Evolutionary conservation across 2,797 vertebrate species (phyloP), one percentile per base, ranked within the genome.

Genomic region (Amphiprion clarkii): DNA sequence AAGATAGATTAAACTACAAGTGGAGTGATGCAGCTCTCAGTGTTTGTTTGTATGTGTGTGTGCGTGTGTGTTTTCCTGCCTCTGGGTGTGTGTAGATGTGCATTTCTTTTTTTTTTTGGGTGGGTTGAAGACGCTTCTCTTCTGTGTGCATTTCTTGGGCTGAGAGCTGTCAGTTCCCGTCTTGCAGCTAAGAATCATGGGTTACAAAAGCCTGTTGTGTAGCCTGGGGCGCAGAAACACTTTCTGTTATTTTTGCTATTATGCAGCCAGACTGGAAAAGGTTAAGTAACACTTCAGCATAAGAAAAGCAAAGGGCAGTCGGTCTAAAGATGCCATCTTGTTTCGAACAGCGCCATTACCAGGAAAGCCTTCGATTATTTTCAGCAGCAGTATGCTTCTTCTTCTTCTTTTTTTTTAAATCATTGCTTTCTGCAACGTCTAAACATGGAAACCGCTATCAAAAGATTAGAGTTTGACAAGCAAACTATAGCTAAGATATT

Each of bases 141-240:
- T 71, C 54, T 64, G 53, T 75, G 61, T 61, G 21, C 25, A 16
- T 63, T 36, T 89, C 49, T 76, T 27, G 56, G 65, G 74, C 81
- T 25, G 10, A 61, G 77, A 79, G 76, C 82, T 83, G 77, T 88
- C 78, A 78, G 76, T 86, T 83, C 69, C 59, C 73, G 79, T 84
- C 81, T 87, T 74, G 69, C 71, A 76, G 86, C 82, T 64, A 67
- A 75, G 81, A 82, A 79, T 86, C 77, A 78, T 71, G 70, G 77
- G 78, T 77, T 80, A 77, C 69, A 84, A 82, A 86, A 84, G 78
- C 79, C 79, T 83, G 81, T 81, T 84, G 79, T 79, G 78, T 62
- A 56, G 73, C 81, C 77, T 8, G 7, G 39, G 73, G 84, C 71
- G 23, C 21, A 17, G 33, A 19, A 49, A 57, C 76, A 64, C 77